These are phyloP conservation scores for Polyommatus iphigenia DNA, from an alignment of 2,888 invertebrate species.

Conservation along the genomic window DNA sequence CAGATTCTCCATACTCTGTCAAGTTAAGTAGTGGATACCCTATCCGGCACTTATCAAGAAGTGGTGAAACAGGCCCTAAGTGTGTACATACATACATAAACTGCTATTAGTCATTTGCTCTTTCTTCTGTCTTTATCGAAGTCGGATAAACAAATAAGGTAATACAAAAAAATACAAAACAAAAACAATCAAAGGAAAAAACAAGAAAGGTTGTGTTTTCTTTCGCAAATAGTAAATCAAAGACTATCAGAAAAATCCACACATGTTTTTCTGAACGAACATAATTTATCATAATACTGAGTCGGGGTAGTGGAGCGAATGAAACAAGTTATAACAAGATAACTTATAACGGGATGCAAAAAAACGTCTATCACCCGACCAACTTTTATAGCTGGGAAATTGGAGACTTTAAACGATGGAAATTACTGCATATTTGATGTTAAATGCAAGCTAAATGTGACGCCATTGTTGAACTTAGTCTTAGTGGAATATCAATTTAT, in stretches of 20 bases:
- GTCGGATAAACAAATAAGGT: background rate
- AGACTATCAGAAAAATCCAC: conserved; percentile 15
- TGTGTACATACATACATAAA: no score
- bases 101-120: no score
- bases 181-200: background rate
- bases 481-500: background rate
- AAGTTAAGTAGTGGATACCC: no score
- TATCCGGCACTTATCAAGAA: no score
- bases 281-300: conserved; percentile 21
- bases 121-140: no score
- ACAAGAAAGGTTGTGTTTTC: background rate
- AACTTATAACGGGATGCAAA: conserved; percentile 19
- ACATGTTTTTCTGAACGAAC: background rate
- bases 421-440: background rate
- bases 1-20: no score
- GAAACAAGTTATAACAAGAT: conserved; percentile 27
- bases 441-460: conserved; percentile 2
- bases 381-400: background rate
- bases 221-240: conserved; percentile 2
- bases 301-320: conserved; percentile 16
- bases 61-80: no score
- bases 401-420: background rate
- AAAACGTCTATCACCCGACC: conserved; percentile 2
- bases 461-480: background rate
- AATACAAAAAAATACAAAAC: background rate